Conservation (phyloP, 2,797 vertebrate species). For the Protosalanx chinensis region DNA sequence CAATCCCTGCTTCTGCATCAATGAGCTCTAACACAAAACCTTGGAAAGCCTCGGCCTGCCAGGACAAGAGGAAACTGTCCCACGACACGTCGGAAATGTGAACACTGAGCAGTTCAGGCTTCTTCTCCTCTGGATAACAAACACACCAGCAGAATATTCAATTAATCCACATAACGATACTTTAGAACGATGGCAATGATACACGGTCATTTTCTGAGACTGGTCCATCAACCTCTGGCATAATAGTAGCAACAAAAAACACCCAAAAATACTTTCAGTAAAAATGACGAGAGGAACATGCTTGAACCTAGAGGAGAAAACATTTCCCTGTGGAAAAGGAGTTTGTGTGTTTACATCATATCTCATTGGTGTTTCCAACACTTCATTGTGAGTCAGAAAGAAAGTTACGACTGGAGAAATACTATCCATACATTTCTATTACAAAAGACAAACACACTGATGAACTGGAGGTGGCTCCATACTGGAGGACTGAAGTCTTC, state of each 20-base stretch:
- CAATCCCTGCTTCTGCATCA: constrained; percentile 73
- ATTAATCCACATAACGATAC: constrained; percentile 20
- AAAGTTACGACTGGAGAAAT: constrained; percentile 33
- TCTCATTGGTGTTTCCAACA: constrained; percentile 46
- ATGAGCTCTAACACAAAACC: constrained; percentile 87
- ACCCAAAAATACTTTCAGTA: background rate
- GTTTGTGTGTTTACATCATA: constrained; percentile 8
- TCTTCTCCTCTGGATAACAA: constrained; percentile 84
- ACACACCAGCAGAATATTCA: constrained; percentile 58
- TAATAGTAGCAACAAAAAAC: constrained; percentile 1
- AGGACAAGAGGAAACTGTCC: constrained; percentile 86
- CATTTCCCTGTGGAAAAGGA: background rate
- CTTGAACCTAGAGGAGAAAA: constrained; percentile 5
- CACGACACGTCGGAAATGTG: constrained; percentile 77
- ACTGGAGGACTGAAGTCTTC: constrained; percentile 31
- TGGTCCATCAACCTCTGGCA: constrained; percentile 9
- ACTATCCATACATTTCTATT: constrained; percentile 53
- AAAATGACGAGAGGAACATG: background rate
- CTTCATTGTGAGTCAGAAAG: constrained; percentile 33
- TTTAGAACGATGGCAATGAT: constrained; percentile 21
- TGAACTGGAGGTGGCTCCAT: constrained; percentile 46
- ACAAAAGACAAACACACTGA: constrained; percentile 50
- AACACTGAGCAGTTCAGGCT: constrained; percentile 79
- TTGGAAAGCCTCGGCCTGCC: constrained; percentile 80
- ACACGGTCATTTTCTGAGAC: background rate